These are phyloP conservation scores for Brevimyrus niger DNA, from an alignment of 2,113 vertebrate species.

Conservation along the genomic window DNA sequence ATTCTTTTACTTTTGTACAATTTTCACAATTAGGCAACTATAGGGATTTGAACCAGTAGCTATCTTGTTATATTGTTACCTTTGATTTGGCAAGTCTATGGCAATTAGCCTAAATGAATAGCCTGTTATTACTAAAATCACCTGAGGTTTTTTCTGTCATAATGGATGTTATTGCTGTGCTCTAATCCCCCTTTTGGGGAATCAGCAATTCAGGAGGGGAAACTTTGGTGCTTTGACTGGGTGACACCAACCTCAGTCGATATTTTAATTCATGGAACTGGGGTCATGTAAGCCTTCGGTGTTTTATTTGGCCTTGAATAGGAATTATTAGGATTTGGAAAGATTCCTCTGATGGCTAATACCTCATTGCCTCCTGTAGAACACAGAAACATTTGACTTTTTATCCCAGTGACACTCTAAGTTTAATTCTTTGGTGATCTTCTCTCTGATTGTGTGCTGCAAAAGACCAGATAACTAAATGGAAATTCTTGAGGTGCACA, in stretches of 20 bases:
- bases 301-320: neutral
- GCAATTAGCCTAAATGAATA: neutral
- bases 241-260: neutral
- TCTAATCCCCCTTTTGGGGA: neutral
- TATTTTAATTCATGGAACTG: neutral
- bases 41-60: neutral
- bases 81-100: neutral
- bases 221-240: neutral
- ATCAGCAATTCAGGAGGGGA: neutral
- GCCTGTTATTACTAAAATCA: neutral
- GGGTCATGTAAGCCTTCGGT: neutral
- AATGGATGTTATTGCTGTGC: neutral
- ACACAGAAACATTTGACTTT: neutral
- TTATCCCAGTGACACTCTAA: neutral
- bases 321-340: neutral
- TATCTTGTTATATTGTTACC: neutral
- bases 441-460: neutral
- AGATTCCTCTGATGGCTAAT: neutral
- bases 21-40: neutral
- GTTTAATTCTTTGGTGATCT: neutral
- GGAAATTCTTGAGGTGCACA: neutral
- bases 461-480: neutral
- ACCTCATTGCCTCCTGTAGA: neutral
- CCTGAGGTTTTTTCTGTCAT: neutral
- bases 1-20: neutral